These are phyloP conservation scores for Parnassius mnemosyne DNA, from an alignment of 2,888 invertebrate species.

Conservation along the genomic window DNA sequence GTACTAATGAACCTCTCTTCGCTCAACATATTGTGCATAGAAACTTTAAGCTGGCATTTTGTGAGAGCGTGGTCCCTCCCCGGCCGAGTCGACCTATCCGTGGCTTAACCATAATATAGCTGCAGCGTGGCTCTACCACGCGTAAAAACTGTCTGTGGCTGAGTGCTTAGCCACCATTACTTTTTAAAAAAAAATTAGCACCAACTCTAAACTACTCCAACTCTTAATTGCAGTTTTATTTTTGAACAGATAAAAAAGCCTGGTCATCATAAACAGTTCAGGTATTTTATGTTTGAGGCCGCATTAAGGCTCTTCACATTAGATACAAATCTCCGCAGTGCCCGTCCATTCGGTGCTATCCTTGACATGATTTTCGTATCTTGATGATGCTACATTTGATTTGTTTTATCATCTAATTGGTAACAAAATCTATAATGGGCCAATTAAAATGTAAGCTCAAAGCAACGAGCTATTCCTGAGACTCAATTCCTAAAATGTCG, in stretches of 20 bases:
- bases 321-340: not conserved
- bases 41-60: too few species aligned
- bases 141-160: too few species aligned
- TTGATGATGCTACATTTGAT: slow-evolving; percentile 3
- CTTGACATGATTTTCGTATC: slow-evolving; percentile 19
- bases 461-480: too few species aligned
- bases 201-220: not conserved
- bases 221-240: not conserved
- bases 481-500: too few species aligned
- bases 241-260: not conserved
- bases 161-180: too few species aligned
- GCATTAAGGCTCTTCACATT: slow-evolving; percentile 2
- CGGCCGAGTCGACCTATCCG: too few species aligned
- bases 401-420: not conserved
- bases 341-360: not conserved
- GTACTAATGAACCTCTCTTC: too few species aligned
- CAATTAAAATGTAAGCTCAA: too few species aligned
- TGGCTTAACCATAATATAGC: too few species aligned
- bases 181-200: not conserved
- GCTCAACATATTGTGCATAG: too few species aligned
- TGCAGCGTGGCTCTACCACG: too few species aligned
- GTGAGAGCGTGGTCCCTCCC: too few species aligned
- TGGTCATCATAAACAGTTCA: not conserved
- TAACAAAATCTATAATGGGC: not conserved
- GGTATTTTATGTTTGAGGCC: slow-evolving; percentile 7